A percentile compares a stretch with the other conserved stretches of the same genome.
Conservation (phyloP, 2,113 vertebrate species). For the Meleagris gallopavo region DNA sequence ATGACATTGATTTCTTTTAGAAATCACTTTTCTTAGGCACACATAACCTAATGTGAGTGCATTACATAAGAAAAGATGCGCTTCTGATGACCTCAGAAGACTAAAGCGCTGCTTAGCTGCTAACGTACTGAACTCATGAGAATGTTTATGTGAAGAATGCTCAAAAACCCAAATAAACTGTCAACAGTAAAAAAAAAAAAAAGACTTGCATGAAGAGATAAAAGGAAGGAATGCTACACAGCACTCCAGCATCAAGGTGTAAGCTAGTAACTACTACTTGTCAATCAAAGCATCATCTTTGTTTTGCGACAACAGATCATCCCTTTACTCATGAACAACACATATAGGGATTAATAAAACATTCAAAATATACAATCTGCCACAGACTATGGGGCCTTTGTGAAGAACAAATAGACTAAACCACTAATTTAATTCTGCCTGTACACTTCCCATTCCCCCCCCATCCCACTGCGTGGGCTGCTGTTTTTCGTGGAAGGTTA, state of each 20-base stretch:
- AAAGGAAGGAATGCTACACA: background rate
- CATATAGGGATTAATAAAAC: background rate
- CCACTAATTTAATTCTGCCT: background rate
- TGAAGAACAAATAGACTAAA: background rate
- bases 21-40: background rate
- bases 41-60: background rate
- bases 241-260: background rate
- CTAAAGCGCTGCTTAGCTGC: background rate
- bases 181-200: background rate
- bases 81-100: background rate
- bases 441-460: background rate
- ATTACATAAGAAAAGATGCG: background rate
- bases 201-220: background rate
- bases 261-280: background rate
- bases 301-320: background rate
- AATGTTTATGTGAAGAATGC: background rate
- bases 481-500: background rate
- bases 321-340: background rate
- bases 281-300: background rate
- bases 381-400: background rate
- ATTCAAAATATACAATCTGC: background rate
- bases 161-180: background rate
- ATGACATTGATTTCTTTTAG: background rate
- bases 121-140: background rate
- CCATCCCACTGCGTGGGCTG: background rate